Evolutionary conservation across 2,888 invertebrate genomes (phyloP).

Genomic region (Camponotus fellah): DNA sequence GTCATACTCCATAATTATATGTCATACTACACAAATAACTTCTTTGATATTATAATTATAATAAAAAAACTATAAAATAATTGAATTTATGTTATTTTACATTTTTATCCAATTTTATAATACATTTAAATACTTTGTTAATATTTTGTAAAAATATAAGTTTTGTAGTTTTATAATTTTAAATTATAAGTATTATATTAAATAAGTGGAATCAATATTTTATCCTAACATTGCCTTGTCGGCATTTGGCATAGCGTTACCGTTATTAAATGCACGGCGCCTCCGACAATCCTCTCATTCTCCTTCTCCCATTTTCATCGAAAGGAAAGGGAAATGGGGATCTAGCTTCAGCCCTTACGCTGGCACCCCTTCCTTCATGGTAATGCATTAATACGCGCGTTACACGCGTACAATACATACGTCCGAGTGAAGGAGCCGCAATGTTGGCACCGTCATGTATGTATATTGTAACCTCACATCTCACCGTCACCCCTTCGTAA

Average conservation of each 20-base stretch:
- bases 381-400: slow-evolving; percentile 71
- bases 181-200: no score
- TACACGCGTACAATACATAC: slow-evolving; percentile 66
- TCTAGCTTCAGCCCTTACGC: slow-evolving; percentile 40
- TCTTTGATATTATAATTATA: no score
- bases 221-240: slow-evolving; percentile 64
- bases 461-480: slow-evolving; percentile 56
- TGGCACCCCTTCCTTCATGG: slow-evolving; percentile 58
- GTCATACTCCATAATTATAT: no score
- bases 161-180: no score
- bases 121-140: not conserved
- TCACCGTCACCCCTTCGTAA: slow-evolving; percentile 63
- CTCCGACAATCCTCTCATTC: slow-evolving; percentile 56
- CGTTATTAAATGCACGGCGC: slow-evolving; percentile 73
- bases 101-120: not conserved
- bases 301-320: not conserved
- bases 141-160: not conserved
- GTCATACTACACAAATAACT: no score
- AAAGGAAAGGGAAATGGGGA: not conserved
- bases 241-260: slow-evolving; percentile 74
- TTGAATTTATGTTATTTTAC: no score
- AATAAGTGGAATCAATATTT: not conserved
- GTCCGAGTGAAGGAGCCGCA: slow-evolving; percentile 65
- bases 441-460: slow-evolving; percentile 54
- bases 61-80: no score